These are phyloP conservation scores for Charina bottae DNA, from an alignment of 2,113 vertebrate genomes.

Conservation along the genomic window DNA sequence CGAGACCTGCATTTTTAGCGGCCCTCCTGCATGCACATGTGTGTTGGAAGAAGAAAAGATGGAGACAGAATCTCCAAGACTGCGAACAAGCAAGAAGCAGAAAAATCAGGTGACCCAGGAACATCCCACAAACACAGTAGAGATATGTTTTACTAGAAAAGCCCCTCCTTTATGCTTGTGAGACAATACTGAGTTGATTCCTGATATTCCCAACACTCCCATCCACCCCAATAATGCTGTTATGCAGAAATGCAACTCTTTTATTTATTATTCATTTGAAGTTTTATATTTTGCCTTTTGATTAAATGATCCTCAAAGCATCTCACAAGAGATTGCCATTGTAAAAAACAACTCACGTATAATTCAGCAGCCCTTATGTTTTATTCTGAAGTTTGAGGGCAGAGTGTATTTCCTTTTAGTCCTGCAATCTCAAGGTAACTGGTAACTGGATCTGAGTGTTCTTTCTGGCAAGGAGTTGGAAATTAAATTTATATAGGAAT, in stretches of 20 bases:
- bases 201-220: no score
- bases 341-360: neutral
- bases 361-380: neutral
- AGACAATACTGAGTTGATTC: no score
- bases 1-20: no score
- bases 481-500: neutral
- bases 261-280: neutral
- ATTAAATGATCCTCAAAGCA: neutral
- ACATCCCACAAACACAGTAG: no score
- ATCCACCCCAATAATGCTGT: neutral
- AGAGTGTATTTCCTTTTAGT: neutral
- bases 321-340: neutral
- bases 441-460: neutral
- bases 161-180: no score
- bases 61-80: no score
- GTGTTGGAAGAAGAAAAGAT: no score
- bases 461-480: neutral
- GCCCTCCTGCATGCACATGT: no score
- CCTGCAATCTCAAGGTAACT: neutral
- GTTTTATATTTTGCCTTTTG: neutral
- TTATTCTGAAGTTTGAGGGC: neutral
- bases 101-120: no score
- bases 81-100: no score
- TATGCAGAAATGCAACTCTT: neutral
- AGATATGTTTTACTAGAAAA: no score